phyloP scores from a whole-genome alignment of 2,113 vertebrate species.

The Pseudorectes ferrugineus region DNA sequence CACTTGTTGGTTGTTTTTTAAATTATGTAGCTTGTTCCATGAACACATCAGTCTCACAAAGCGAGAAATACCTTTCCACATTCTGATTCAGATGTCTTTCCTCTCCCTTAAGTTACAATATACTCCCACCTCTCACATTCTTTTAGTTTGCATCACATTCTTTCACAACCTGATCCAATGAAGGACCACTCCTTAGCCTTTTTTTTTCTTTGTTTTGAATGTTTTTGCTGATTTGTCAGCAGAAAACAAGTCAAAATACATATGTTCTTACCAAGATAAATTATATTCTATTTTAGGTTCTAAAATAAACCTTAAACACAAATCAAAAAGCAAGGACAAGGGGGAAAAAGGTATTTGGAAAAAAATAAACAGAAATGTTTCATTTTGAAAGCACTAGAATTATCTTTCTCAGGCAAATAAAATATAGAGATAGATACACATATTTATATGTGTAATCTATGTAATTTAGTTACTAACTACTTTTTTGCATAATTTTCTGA shows the following conservation, averaged over 20 bases:
- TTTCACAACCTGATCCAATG: not conserved
- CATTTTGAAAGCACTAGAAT: not conserved
- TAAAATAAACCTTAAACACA: not conserved
- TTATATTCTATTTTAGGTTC: not conserved
- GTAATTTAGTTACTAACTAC: not conserved
- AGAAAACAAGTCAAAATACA: not conserved
- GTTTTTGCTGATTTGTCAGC: not conserved
- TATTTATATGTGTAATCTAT: not conserved
- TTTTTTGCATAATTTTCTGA: not conserved
- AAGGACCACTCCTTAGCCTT: not conserved
- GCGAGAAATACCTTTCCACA: not conserved
- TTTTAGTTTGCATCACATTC: not conserved
- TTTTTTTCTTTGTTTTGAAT: not conserved
- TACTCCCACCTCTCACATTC: not conserved
- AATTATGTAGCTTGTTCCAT: rapidly evolving
- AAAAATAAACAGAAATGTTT: not conserved
- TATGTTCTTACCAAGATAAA: not conserved
- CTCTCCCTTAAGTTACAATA: not conserved
- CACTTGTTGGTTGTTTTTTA: not conserved
- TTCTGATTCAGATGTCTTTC: not conserved
- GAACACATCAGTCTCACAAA: not conserved
- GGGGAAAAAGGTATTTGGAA: rapidly evolving
- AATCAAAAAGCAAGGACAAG: not conserved
- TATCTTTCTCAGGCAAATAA: not conserved
- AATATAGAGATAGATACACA: not conserved